Base-by-base conservation (phyloP, 1,140 invertebrate genomes). In the Magallana ariakensis region DNA sequence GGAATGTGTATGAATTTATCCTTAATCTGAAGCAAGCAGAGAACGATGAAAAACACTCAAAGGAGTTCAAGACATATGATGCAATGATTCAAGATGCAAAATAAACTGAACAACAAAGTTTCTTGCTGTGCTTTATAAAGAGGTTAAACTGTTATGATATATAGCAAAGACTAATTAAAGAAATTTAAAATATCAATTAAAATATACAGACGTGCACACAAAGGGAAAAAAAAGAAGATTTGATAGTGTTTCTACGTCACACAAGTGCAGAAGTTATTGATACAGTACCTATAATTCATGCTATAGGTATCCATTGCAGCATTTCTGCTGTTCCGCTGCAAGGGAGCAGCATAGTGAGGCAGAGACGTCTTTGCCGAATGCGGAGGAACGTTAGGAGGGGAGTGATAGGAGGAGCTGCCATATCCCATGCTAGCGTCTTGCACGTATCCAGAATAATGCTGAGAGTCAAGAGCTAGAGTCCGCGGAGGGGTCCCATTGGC, bases 281-380 rank as follows among this genome's bases (percentile, higher is more conserved):
- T n/a, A 80, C 26, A 75, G 19, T 85, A 87, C 87, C 87, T 85
- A 88, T 83, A 88, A 54, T 88, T 84, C 87, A 88, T 88, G 87
- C 87, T 85, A 88, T 85, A 88, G 80, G 87, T 80, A 85, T 85
- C 87, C 58, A 84, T 80, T 58, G 87, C 62, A 83, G 87, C 62
- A 83, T 85, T 80, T 81, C 60, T 84, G 80, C 82, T 83, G 66
- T 85, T 82, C 54, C 83, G 80, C 57, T 66, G 58, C 53, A n/a
- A 57, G 16, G 15, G 33, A 58, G 58, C 46, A 54, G 33, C 16
- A 26, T 75, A 83, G 58, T 86, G 80, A 86, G 60, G 85, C 80
- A 80, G 33, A 86, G 66, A 75, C 10, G 66, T 75, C 66, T 75
- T 75, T 75, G 66, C 66, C 1, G 66, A 75, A 75, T 75, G 66